phyloP scores from a whole-genome alignment of 2,888 invertebrate species.

The Linyphia triangularis region DNA sequence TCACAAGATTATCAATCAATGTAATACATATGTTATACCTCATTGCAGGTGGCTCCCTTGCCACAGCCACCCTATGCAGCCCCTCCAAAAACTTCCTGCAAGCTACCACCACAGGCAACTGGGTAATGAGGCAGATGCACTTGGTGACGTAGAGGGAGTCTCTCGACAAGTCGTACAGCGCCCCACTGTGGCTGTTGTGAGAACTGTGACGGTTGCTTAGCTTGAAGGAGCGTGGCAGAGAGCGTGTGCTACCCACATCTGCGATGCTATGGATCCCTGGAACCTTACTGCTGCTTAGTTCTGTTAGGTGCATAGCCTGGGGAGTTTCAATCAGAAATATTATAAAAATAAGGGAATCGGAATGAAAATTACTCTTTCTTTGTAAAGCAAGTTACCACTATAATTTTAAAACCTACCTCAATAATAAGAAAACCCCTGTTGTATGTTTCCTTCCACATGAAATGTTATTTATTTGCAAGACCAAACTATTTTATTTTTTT shows the following conservation, averaged over 20 bases:
- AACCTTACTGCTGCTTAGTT: slow-evolving; percentile 87
- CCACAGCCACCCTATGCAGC: slow-evolving; percentile 86
- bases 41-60: slow-evolving; percentile 78
- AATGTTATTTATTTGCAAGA: too few relatives aligned
- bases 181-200: slow-evolving; percentile 77
- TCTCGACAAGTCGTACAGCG: slow-evolving; percentile 91
- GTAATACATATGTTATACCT: slow-evolving; percentile 41
- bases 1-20: too few relatives aligned
- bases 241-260: slow-evolving; percentile 85
- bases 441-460: too few relatives aligned
- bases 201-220: slow-evolving; percentile 80
- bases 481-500: too few relatives aligned
- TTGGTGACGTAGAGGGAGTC: slow-evolving; percentile 97
- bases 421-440: too few relatives aligned
- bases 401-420: too few relatives aligned
- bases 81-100: slow-evolving; percentile 92
- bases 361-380: background rate
- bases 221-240: slow-evolving; percentile 93
- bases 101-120: slow-evolving; percentile 91
- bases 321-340: too few relatives aligned
- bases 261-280: slow-evolving; percentile 78
- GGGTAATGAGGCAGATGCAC: slow-evolving; percentile 94
- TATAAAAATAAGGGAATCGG: background rate
- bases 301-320: slow-evolving; percentile 76
- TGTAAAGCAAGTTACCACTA: background rate